Conservation (phyloP, 2,113 vertebrate genomes). For the Paedocypris sp. region DNA sequence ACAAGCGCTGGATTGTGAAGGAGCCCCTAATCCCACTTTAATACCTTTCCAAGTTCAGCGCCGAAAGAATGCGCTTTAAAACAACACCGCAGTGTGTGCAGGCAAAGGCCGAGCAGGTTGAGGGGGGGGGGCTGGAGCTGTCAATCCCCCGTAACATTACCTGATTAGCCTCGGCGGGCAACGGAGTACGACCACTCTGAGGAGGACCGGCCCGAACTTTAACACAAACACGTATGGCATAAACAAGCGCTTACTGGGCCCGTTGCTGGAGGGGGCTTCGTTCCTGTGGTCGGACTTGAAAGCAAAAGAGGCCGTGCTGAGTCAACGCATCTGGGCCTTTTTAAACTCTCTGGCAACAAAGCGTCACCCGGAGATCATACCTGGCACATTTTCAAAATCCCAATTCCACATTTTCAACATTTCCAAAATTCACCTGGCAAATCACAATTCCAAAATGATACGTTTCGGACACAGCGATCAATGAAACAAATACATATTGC, state of each 20-base stretch:
- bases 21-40: slow-evolving; percentile 83
- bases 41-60: slow-evolving; percentile 91
- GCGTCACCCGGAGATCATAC: slow-evolving; percentile 18
- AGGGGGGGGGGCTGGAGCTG: slow-evolving; percentile 42
- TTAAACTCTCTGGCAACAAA: slow-evolving; percentile 25
- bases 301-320: slow-evolving; percentile 10
- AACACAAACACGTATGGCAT: not conserved
- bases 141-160: slow-evolving; percentile 65
- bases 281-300: slow-evolving; percentile 34
- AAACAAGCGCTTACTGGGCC: slow-evolving; percentile 10
- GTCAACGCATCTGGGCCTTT: slow-evolving; percentile 31
- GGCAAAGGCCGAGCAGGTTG: slow-evolving; percentile 52
- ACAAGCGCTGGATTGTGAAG: slow-evolving; percentile 73
- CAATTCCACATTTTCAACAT: no score
- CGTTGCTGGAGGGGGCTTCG: slow-evolving; percentile 26
- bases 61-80: slow-evolving; percentile 84
- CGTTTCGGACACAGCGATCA: no score
- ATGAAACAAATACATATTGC: no score
- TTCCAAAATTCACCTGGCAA: no score
- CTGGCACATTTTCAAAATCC: no score
- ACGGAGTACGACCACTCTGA: not conserved
- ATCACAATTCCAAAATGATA: no score
- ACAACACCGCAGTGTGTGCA: slow-evolving; percentile 67
- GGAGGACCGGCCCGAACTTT: slow-evolving; percentile 1
- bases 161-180: slow-evolving; percentile 52